Conservation (phyloP, 2,888 invertebrate genomes). For the Tipula vernalis region DNA sequence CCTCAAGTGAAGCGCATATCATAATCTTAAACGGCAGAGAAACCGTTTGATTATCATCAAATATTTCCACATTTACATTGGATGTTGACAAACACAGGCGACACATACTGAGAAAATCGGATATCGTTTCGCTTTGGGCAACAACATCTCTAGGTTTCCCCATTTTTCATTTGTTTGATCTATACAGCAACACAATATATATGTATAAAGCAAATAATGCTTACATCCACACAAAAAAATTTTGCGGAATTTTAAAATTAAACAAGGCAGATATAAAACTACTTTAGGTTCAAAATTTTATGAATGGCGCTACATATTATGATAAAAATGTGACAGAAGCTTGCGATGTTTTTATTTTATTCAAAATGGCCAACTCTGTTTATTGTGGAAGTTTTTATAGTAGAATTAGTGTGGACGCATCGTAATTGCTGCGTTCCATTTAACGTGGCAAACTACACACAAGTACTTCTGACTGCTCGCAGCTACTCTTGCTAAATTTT, state of each 20-base stretch:
- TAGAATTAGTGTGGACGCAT: too few relatives aligned
- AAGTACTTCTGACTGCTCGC: too few relatives aligned
- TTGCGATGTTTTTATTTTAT: not conserved
- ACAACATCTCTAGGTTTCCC: not conserved
- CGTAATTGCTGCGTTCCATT: too few relatives aligned
- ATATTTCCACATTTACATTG: conserved; percentile 24
- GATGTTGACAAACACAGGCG: conserved; percentile 27
- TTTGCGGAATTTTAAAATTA: not conserved
- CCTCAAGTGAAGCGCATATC: conserved; percentile 64
- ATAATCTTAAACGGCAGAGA: conserved; percentile 58
- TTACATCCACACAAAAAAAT: not conserved
- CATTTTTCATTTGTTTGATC: not conserved
- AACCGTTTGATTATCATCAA: conserved; percentile 32
- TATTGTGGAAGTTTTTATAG: not conserved
- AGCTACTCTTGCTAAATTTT: too few relatives aligned
- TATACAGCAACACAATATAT: not conserved
- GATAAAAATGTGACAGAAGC: not conserved
- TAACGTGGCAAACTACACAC: too few relatives aligned
- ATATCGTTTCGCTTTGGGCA: conserved; percentile 16
- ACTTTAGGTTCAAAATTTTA: not conserved
- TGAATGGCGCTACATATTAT: not conserved
- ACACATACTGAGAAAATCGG: conserved; percentile 21
- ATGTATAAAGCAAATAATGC: too few relatives aligned
- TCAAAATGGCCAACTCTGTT: not conserved
- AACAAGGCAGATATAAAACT: not conserved